Evolutionary conservation across 2,113 vertebrate genomes (phyloP).

Genomic region (Sinocyclocheilus anshuiensis): DNA sequence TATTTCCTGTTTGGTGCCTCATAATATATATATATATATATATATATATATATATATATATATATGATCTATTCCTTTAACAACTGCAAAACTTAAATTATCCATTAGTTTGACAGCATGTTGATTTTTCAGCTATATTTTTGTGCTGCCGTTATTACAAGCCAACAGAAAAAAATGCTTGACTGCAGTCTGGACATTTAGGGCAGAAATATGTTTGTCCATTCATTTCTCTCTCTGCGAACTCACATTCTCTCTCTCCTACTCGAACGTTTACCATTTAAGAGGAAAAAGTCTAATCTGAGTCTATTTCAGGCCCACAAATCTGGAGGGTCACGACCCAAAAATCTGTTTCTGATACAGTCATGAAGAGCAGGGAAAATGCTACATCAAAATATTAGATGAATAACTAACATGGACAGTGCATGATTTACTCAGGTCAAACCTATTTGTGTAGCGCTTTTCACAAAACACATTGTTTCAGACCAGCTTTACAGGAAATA

Average conservation of each 20-base stretch:
- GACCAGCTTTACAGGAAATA: not conserved
- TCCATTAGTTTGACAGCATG: not conserved
- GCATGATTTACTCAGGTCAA: not conserved
- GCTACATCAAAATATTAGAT: not conserved
- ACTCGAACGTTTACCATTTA: conserved; percentile 25
- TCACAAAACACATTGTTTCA: not conserved
- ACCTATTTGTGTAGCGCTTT: too few relatives aligned
- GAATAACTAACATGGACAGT: not conserved
- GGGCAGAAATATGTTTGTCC: conserved; percentile 64
- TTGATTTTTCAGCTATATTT: not conserved
- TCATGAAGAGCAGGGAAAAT: not conserved
- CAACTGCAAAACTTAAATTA: not conserved
- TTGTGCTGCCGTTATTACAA: not conserved
- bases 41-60: too few relatives aligned
- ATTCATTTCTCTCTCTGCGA: not conserved
- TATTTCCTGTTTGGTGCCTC: too few relatives aligned
- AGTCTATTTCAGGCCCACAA: not conserved
- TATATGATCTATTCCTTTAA: not conserved
- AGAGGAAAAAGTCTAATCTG: conserved; percentile 53
- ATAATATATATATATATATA: too few relatives aligned
- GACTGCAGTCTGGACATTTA: conserved; percentile 62
- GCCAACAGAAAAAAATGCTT: conserved; percentile 3
- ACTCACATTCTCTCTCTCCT: not conserved
- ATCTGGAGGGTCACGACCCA: conserved; percentile 28
- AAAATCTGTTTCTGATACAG: not conserved